A percentile compares a stretch with the other conserved stretches of the same genome.
These are phyloP conservation scores for Raja brachyura DNA, from an alignment of 2,113 vertebrate species.

Conservation along the genomic window DNA sequence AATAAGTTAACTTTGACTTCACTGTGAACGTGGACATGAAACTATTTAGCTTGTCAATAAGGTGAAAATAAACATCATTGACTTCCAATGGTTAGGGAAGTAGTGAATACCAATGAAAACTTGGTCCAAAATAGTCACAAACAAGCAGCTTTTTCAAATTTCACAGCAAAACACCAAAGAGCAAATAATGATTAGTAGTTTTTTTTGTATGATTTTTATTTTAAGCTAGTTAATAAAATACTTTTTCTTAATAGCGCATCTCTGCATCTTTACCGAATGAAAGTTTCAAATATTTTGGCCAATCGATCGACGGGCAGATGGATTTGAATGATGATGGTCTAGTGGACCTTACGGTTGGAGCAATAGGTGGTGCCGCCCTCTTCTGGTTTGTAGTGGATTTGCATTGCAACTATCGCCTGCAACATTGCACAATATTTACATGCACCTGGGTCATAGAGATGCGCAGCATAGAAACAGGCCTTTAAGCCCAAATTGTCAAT, in stretches of 20 bases:
- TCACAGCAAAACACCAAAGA: neutral
- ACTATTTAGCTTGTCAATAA: neutral
- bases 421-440: too few relatives aligned
- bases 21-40: neutral
- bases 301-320: constrained; percentile 91
- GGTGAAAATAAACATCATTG: neutral
- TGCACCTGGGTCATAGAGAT: too few relatives aligned
- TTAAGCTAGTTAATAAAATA: neutral
- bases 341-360: constrained; percentile 89
- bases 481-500: too few relatives aligned
- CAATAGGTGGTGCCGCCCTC: constrained; percentile 84
- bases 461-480: too few relatives aligned
- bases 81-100: neutral
- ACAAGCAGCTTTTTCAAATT: neutral
- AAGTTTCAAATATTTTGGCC: constrained; percentile 86
- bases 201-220: neutral
- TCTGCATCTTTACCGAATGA: neutral
- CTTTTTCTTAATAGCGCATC: neutral
- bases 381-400: constrained; percentile 73
- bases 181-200: neutral
- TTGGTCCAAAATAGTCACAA: neutral
- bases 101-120: neutral
- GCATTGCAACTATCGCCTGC: neutral
- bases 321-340: constrained; percentile 88
- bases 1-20: neutral